A percentile compares a stretch with the other conserved stretches of the same genome.
Conservation (phyloP, 2,888 invertebrate genomes). For the Bibio marci region DNA sequence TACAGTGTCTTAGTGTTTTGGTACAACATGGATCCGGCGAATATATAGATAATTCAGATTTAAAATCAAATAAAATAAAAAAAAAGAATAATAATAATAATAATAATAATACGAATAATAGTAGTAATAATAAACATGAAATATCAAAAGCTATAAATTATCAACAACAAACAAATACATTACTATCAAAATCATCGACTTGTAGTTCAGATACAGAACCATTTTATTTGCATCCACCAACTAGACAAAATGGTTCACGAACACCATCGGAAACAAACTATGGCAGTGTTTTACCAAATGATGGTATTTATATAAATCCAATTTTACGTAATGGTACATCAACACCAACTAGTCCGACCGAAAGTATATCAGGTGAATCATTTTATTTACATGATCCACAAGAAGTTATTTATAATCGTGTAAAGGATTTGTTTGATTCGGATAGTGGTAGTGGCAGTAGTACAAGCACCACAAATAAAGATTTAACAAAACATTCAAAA, state of each 20-base stretch:
- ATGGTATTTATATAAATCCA: slow-evolving; percentile 72
- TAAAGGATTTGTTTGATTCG: slow-evolving; percentile 63
- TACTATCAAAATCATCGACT: slow-evolving; percentile 29
- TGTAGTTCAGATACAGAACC: slow-evolving; percentile 38
- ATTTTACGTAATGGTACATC: slow-evolving; percentile 37
- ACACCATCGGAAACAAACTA: slow-evolving; percentile 23
- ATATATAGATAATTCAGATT: slow-evolving; percentile 33
- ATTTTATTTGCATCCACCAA: slow-evolving; percentile 63
- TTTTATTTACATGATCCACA: slow-evolving; percentile 76
- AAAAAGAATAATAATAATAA: slow-evolving; percentile 14
- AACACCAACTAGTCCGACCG: slow-evolving; percentile 37
- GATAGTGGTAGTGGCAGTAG: slow-evolving; percentile 16
- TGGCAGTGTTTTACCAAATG: slow-evolving; percentile 28
- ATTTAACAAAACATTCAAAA: slow-evolving; percentile 18
- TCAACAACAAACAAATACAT: slow-evolving; percentile 17
- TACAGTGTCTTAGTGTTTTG: slow-evolving; percentile 61
- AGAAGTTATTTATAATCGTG: slow-evolving; percentile 65
- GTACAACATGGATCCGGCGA: slow-evolving; percentile 68
- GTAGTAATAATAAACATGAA: too few relatives aligned
- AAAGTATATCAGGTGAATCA: slow-evolving; percentile 42
- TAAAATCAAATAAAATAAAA: slow-evolving; percentile 21
- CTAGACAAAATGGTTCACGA: slow-evolving; percentile 17
- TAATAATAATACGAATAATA: too few relatives aligned
- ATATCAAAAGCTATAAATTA: slow-evolving; percentile 6
- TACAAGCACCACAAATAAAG: neutral